A percentile compares a stretch with the other conserved stretches of the same genome.
Evolutionary conservation across 2,888 invertebrate species (phyloP).

Genomic region (Hofmannophila pseudospretella): DNA sequence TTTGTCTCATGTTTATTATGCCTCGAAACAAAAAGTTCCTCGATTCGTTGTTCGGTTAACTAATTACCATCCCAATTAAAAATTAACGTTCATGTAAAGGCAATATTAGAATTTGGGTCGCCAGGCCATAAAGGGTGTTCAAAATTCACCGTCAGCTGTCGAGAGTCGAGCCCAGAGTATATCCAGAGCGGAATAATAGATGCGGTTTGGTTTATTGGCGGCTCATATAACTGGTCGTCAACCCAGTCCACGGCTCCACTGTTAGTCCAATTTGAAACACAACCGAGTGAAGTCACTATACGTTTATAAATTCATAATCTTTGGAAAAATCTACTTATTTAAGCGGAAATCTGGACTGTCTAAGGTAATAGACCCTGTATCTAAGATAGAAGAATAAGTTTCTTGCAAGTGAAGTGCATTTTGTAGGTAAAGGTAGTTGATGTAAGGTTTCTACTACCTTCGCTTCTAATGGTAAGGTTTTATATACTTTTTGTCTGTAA

Average conservation of each 20-base stretch:
- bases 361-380: too few relatives aligned
- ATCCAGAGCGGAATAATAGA: slow-evolving; percentile 59
- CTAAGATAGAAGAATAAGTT: too few relatives aligned
- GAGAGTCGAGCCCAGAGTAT: slow-evolving; percentile 26
- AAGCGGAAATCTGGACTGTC: too few relatives aligned
- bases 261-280: slow-evolving; percentile 73
- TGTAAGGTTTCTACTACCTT: too few relatives aligned
- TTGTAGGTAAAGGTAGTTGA: too few relatives aligned
- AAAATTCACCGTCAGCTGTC: slow-evolving; percentile 66
- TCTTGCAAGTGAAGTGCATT: too few relatives aligned
- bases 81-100: slow-evolving; percentile 36
- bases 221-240: slow-evolving; percentile 66
- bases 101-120: slow-evolving; percentile 49
- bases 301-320: slow-evolving; percentile 15
- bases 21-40: too few relatives aligned
- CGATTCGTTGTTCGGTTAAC: too few relatives aligned
- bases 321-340: slow-evolving; percentile 10
- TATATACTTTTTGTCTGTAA: too few relatives aligned
- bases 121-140: slow-evolving; percentile 66
- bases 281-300: slow-evolving; percentile 59
- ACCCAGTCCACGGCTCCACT: slow-evolving; percentile 35
- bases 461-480: too few relatives aligned
- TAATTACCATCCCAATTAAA: slow-evolving; percentile 42
- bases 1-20: too few relatives aligned
- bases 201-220: slow-evolving; percentile 72